phyloP scores from a whole-genome alignment of 2,797 vertebrate genomes.

The Xenops minutus region DNA sequence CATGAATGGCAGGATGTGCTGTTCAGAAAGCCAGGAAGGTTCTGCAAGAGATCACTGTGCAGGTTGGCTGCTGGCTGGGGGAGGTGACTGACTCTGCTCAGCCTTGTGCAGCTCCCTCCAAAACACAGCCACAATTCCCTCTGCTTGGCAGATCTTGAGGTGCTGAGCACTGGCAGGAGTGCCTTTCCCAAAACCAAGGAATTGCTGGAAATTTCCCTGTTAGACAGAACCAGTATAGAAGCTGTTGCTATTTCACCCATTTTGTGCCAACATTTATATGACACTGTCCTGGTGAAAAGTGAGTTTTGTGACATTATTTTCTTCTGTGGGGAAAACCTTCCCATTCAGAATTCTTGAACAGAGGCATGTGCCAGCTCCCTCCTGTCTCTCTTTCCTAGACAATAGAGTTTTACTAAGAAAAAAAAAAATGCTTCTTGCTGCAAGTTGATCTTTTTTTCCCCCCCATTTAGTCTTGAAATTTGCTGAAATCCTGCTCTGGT shows the following conservation, averaged over 20 bases:
- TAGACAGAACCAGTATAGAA: neutral
- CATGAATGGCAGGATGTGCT: conserved; percentile 35
- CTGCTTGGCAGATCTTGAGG: neutral
- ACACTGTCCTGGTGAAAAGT: neutral
- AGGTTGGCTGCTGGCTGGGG: neutral
- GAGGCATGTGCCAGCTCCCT: neutral
- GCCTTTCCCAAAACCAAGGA: rapidly evolving
- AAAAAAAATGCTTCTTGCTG: neutral
- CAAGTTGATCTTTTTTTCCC: neutral
- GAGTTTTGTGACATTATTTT: neutral
- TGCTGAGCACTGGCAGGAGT: neutral
- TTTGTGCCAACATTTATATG: neutral
- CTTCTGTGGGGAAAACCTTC: neutral
- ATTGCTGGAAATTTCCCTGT: neutral
- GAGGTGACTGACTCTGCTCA: neutral
- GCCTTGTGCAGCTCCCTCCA: neutral
- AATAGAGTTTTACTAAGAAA: neutral
- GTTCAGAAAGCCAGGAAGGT: neutral
- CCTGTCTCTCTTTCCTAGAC: neutral
- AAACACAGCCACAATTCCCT: neutral
- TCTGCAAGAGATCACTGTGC: neutral
- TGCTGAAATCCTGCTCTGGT: neutral
- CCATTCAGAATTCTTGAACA: neutral
- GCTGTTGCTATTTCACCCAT: neutral
- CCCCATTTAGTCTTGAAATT: neutral